phyloP scores from a whole-genome alignment of 2,113 vertebrate species.

The Pogona vitticeps region DNA sequence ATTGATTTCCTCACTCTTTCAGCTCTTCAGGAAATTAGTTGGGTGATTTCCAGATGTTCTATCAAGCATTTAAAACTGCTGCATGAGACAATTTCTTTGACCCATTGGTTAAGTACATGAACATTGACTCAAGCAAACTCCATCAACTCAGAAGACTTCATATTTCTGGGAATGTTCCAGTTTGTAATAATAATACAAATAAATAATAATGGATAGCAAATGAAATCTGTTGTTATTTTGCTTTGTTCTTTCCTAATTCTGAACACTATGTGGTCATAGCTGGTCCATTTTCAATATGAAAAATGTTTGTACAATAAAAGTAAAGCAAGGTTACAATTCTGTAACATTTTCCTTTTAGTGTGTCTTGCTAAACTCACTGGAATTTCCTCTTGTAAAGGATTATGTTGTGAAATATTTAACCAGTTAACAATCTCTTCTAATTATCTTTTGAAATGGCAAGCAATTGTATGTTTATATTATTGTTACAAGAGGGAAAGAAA shows the following conservation, averaged over 20 bases:
- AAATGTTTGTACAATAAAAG: not conserved
- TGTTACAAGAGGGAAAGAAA: no score
- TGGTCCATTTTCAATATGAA: not conserved
- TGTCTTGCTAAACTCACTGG: not conserved
- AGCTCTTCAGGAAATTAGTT: conserved; percentile 52
- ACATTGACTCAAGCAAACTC: conserved; percentile 23
- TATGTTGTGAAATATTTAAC: not conserved
- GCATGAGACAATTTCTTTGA: conserved; percentile 29
- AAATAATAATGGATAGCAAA: not conserved
- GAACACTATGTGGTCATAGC: not conserved
- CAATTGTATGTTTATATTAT: no score
- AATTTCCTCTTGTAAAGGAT: not conserved
- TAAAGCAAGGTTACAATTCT: not conserved
- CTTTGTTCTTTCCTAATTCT: conserved; percentile 7
- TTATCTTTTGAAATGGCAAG: no score
- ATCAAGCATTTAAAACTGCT: conserved; percentile 42
- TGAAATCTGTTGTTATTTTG: not conserved
- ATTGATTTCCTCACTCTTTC: conserved; percentile 46
- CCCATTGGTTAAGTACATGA: conserved; percentile 24
- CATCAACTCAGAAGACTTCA: conserved; percentile 22
- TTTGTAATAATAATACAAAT: conserved; percentile 1
- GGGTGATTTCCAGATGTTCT: conserved; percentile 45
- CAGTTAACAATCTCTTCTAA: no score
- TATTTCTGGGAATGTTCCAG: conserved; percentile 34
- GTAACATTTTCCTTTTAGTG: not conserved